Evolutionary conservation across 2,888 invertebrate species (phyloP).

Genomic region (Dioctria linearis): DNA sequence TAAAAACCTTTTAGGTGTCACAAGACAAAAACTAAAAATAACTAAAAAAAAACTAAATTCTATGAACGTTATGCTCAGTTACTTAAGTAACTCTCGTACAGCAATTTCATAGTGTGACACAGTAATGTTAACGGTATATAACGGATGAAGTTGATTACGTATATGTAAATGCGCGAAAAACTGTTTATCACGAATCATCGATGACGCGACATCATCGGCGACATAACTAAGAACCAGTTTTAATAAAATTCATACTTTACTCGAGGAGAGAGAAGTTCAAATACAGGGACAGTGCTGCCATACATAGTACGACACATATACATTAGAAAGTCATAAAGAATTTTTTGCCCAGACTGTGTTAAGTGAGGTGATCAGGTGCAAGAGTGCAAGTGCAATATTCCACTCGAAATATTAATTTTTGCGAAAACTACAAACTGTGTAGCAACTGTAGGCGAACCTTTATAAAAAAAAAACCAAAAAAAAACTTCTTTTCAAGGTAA

Average conservation of each 20-base stretch:
- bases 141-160: conserved; percentile 32
- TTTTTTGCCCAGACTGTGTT: background rate
- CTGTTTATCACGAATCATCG: conserved; percentile 25
- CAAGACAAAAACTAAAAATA: too few species aligned
- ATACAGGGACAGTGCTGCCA: conserved; percentile 25
- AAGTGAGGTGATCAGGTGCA: background rate
- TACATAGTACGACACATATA: background rate
- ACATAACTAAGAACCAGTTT: conserved; percentile 34
- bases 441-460: background rate
- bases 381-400: conserved; percentile 27
- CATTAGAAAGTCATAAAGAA: conserved; percentile 6
- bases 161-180: conserved; percentile 1
- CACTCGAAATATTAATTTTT: background rate
- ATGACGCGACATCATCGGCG: conserved; percentile 28
- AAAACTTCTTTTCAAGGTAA: conserved; percentile 17
- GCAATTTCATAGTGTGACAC: conserved; percentile 23
- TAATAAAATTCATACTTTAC: background rate
- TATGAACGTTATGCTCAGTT: too few species aligned
- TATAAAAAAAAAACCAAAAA: too few species aligned
- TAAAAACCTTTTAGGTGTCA: too few species aligned
- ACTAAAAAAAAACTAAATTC: too few species aligned
- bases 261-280: background rate
- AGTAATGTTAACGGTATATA: conserved; percentile 28
- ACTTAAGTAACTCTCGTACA: too few species aligned
- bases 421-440: background rate